Base-by-base conservation (phyloP, 2,888 invertebrate species). In the Pemphredon lugubris region DNA sequence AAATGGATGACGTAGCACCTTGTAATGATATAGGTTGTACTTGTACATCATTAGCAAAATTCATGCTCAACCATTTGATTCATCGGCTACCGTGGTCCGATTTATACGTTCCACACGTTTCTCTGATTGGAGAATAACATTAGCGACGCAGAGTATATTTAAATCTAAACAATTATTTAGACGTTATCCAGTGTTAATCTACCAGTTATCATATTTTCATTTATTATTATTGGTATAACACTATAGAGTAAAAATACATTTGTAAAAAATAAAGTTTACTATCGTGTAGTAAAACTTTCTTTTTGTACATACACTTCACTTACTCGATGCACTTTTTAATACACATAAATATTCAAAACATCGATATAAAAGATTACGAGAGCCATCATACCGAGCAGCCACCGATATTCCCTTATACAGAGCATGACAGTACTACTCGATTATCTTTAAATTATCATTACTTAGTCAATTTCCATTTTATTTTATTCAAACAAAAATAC, bases 221-320 rank as follows among this genome's bases (percentile, higher is more conserved):
- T 75, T 66, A 73, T 71, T 63, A 65, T 44, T n/a, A 70, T 48
- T 55, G 55, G 48, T 66, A 73, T 16, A 42, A 50, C 53, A 76
- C 32, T 30, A 60, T 60, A 63, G 57, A 70, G 39, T 37, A 57
- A 71, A 74, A 54, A 73, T 71, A 78, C 50, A 73, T 78, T 75
- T 75, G 50, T 81, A 71, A 71, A 75, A 67, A 74, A 69, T 67
- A 69, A 68, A 75, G 63, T 75, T 77, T 72, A 73, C 65, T 68
- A 73, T 68, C 51, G 47, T 58, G 74, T 66, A 67, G 55, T 60
- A 67, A 79, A 61, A 65, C 48, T 73, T 71, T 72, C 72, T 74
- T 70, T 76, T 67, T 70, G 72, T 77, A 81, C 64, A 75, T 71
- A 72, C 44, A 57, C 26, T 81, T 65, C 73, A 75, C 75, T 70